Base-by-base conservation (phyloP, 2,113 vertebrate species). In the Aythya baeri region DNA sequence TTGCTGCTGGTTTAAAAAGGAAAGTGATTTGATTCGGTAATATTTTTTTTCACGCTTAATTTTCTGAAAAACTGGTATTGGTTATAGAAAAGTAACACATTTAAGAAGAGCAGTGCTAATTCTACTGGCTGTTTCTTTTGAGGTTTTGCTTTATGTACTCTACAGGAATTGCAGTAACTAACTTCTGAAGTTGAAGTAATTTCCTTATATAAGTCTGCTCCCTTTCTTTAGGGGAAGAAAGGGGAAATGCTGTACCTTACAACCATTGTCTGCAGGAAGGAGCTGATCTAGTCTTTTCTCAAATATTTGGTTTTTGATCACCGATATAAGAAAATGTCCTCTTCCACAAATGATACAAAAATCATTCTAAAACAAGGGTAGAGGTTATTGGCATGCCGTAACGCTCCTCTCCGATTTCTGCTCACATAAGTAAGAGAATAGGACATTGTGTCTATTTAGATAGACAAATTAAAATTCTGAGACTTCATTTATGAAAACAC, bases 401-500 rank as follows among this genome's bases (percentile, higher is more conserved):
- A 38, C 75, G 66, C 58, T 61, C 15, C 43, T 34, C 43, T 59
- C 23, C 57, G 43, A 3, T 23, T 14, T 32, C 4, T 1, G 4
- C 59, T 20, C 17, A 32, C 29, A 1, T 4, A 27, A n/a, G 5
- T 1, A 70, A 70, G 66, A 32, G 52, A 83, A 9, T 2, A 55
- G 79, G 61, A 22, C 20, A 1, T 80, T 13, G 4, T 36, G 8
- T 31, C 70, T 62, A 21, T 11, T 49, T 49, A 22, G 46, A 21
- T 49, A 49, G 46, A 49, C 46, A 52, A 81, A 44, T 38, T 3
- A 23, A 75, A 54, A 46, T 44, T 34, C 38, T 23, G 34, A 58
- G 16, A 11, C 21, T 13, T 38, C 21, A 13, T 46, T 46, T 43
- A 0, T 36, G 27, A 32, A 49, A 63, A 32, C 32, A 5, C 0